Conservation (phyloP, 2,797 vertebrate genomes). For the Pteropus rufus region DNA sequence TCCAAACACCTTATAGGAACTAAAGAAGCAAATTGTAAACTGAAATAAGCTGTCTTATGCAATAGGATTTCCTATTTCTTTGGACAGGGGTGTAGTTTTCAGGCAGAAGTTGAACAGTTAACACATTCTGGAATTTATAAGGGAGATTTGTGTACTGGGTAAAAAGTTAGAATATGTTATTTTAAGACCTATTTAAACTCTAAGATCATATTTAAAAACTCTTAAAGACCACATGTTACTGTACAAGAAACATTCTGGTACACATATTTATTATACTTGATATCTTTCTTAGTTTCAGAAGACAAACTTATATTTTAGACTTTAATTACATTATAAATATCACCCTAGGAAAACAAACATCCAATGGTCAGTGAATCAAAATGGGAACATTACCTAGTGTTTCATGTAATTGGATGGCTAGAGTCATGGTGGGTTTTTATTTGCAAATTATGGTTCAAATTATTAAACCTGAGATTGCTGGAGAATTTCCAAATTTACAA, state of each 20-base stretch:
- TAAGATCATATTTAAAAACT: slow-evolving; percentile 23
- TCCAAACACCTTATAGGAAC: background rate
- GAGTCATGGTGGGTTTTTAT: background rate
- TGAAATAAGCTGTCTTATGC: background rate
- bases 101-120: background rate
- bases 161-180: background rate
- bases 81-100: background rate
- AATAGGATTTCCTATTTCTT: background rate
- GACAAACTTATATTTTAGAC: background rate
- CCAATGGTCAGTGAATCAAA: background rate
- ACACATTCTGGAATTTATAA: background rate
- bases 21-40: background rate
- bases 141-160: background rate
- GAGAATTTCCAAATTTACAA: background rate
- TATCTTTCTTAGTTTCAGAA: background rate
- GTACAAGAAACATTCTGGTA: background rate
- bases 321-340: background rate
- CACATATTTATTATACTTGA: background rate
- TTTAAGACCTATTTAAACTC: background rate
- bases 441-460: background rate
- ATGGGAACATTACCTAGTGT: background rate
- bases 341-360: background rate
- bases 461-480: background rate
- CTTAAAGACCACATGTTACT: background rate
- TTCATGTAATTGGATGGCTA: background rate